Percentiles rank a stretch among this genome's conserved stretches.
These are phyloP conservation scores for Pollachius pollachius DNA, from an alignment of 2,113 vertebrate genomes.

Conservation along the genomic window DNA sequence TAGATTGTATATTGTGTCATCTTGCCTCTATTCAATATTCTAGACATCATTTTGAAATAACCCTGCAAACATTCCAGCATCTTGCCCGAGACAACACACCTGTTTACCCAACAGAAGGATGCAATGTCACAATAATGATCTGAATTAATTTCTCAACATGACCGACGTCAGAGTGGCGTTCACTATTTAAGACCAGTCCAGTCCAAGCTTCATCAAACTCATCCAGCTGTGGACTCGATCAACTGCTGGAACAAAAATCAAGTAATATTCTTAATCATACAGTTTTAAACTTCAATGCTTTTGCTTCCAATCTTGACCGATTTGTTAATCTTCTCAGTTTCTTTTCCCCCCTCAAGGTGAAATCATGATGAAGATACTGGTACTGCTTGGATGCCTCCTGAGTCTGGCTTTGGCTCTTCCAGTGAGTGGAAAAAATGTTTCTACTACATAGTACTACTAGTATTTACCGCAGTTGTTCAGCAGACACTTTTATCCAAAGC, in stretches of 20 bases:
- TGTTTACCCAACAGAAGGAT: too few relatives aligned
- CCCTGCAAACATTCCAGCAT: too few relatives aligned
- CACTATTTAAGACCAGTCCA: constrained; percentile 37
- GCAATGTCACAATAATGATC: constrained; percentile 24
- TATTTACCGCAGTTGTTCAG: too few relatives aligned
- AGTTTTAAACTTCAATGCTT: neutral
- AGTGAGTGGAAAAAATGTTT: constrained; percentile 41
- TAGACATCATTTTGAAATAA: too few relatives aligned
- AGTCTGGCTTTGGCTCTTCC: constrained; percentile 48
- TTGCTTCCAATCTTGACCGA: neutral
- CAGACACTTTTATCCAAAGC: too few relatives aligned
- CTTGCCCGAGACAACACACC: too few relatives aligned
- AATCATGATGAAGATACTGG: constrained; percentile 57
- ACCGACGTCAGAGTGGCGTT: neutral
- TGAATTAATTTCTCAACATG: constrained; percentile 16
- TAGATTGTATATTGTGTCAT: too few relatives aligned
- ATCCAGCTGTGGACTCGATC: neutral
- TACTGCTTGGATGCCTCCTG: constrained; percentile 56
- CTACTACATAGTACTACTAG: neutral
- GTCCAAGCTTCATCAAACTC: neutral
- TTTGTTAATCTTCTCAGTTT: neutral
- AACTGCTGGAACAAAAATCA: constrained; percentile 25
- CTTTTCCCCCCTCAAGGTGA: constrained; percentile 18
- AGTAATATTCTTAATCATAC: too few relatives aligned
- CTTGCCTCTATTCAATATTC: too few relatives aligned